A percentile compares a stretch with the other conserved stretches of the same genome.
Conservation (phyloP, 2,888 invertebrate genomes). For the Hirtodrosophila cameraria region DNA sequence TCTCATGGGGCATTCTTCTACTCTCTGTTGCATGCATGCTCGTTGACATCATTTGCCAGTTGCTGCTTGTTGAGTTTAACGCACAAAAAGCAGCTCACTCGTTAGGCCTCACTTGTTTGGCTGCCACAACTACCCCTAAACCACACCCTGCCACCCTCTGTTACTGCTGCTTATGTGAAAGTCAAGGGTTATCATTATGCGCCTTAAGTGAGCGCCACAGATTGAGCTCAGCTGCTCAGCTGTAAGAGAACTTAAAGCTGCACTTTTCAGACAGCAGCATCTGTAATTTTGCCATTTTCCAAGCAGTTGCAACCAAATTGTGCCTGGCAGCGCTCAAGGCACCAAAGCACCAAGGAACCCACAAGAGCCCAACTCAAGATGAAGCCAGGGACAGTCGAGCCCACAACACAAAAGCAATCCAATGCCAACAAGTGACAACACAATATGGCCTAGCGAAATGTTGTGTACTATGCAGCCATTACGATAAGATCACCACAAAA, state of each 20-base stretch:
- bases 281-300: conserved; percentile 60
- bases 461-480: conserved; percentile 57
- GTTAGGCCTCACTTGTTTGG: conserved; percentile 73
- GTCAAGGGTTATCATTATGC: conserved; percentile 78
- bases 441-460: conserved; percentile 51
- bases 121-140: background rate
- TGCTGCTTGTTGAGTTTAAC: conserved; percentile 63
- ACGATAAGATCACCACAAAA: conserved; percentile 73
- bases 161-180: conserved; percentile 57
- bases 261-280: conserved; percentile 32
- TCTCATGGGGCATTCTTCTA: conserved; percentile 20
- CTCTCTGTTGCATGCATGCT: conserved; percentile 56
- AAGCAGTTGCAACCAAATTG: conserved; percentile 72
- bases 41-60: conserved; percentile 77
- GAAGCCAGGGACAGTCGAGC: conserved; percentile 31
- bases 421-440: conserved; percentile 58
- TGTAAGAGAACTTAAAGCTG: conserved; percentile 31
- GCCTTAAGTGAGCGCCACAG: conserved; percentile 45
- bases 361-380: conserved; percentile 57
- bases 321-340: conserved; percentile 40
- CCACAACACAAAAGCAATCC: conserved; percentile 35
- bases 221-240: conserved; percentile 27
- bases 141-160: background rate
- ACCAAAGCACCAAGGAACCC: too few species aligned
- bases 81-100: conserved; percentile 72